A percentile compares a stretch with the other conserved stretches of the same genome.
Evolutionary conservation across 2,113 vertebrate genomes (phyloP).

Genomic region (Pogona vitticeps): DNA sequence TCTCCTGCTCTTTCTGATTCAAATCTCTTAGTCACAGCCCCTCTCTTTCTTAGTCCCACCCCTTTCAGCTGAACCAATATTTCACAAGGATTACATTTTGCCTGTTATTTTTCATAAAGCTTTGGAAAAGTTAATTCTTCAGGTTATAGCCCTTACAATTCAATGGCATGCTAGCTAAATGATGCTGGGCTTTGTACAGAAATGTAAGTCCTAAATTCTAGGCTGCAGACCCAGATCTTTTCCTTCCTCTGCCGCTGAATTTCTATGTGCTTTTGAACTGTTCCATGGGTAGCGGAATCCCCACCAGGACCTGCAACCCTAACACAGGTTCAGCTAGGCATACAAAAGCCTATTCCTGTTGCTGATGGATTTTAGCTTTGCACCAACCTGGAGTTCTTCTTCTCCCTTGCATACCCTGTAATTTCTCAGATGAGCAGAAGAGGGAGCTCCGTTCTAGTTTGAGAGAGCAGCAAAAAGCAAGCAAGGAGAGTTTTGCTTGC

Average conservation of each 20-base stretch:
- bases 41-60: too few species aligned
- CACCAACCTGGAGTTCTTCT: background rate
- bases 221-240: background rate
- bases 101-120: too few species aligned
- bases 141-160: too few species aligned
- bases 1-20: too few species aligned
- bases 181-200: too few species aligned
- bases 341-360: fast-evolving
- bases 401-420: background rate
- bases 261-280: background rate
- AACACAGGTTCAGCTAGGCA: too few species aligned
- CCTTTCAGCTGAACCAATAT: too few species aligned
- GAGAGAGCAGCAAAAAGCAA: background rate
- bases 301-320: background rate
- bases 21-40: too few species aligned
- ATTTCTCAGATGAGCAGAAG: constrained; percentile 49
- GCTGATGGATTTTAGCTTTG: background rate
- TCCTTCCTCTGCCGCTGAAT: background rate
- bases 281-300: background rate
- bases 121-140: too few species aligned
- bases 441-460: constrained; percentile 61
- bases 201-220: too few species aligned
- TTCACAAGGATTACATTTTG: too few species aligned
- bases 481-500: background rate
- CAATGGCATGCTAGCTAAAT: too few species aligned